Evolutionary conservation across 2,888 invertebrate species (phyloP), one percentile per base, ranked within the genome.

Genomic region (Temnothorax rugatulus): DNA sequence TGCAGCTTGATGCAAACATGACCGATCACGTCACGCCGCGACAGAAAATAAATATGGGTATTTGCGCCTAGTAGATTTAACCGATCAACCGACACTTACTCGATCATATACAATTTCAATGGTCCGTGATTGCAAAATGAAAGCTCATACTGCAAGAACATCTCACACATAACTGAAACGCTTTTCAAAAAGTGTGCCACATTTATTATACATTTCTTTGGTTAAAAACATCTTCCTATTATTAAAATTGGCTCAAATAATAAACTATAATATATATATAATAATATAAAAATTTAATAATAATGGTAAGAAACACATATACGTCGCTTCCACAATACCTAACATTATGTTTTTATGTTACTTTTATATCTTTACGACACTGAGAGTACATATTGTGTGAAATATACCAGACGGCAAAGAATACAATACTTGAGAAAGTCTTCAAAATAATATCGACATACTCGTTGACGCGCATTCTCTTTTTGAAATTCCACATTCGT

Each of bases 1-100:
- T 52, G 52, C 25, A 76, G 25, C 44, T 41, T 9, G 64, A 64
- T 64, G 41, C 66, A 77, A 77, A 77, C 54, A 77, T n/a, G 54
- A 25, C 76, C 52, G 13, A 66, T 77, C 76, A 47, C 25, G 13
- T 63, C 64, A 66, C 15, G 61, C n/a, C 63, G 38, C 38, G 13
- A 41, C 4, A 25, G 41, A 66, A 77, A 77, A 77, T 77, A 66
- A 77, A 77, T 54, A 64, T 38, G 4, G 18, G n/a, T 18, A 64
- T 66, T 77, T 77, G 15, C 15, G 41, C 15, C 13, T 8, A 54
- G 41, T 77, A 25, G 54, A 52, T 66, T 54, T 54, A 54, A n/a
- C 1, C 15, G 41, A 77, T 54, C 25, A 66, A 41, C n/a, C 29
- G 25, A 47, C 9, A 54, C 41, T 54, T 47, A 41, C 29, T 66